Evolutionary conservation across 1,140 invertebrate genomes (phyloP), one percentile per base, ranked within the genome.

Genomic region (Episyrphus balteatus): DNA sequence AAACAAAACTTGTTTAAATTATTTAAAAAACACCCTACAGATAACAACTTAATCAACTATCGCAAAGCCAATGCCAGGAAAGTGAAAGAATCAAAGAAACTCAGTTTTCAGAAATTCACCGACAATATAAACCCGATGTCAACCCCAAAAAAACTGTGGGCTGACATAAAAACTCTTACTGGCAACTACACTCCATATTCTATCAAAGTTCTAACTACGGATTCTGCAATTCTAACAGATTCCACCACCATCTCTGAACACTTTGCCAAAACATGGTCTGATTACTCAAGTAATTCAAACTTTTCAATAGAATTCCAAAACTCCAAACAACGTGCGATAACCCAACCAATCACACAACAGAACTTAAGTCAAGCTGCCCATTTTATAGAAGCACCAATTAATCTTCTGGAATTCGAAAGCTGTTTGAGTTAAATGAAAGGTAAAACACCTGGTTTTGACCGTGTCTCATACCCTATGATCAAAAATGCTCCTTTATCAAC

Each of bases 381-480:
- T 21, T 33, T 36, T 11, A 17, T 44, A 2, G 42, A 49, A 12
- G 1, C 14, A 34, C 8, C 32, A 15, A 44, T 44, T 13, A 44
- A 32, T 12, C 3, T 30, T 15, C 14, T 37, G 13, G 47, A 49
- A 14, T 21, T 51, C 26, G 46, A 51, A 47, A 32, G 9, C 13
- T 40, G 14, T 18, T 21, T 47, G 12, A 31, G 12, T 37, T 21
- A 36, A 11, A 37, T 30, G 3, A 50, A 47, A 15, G 45, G 49
- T 5, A 42, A 41, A 41, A 47, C 49, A 18, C 49, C 49, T 13
- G 44, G 44, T 11, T 21, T n/a, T 18, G 46, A 40, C 41, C 11
- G 46, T 12, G 43, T 51, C 12, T 47, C 45, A 7, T 51, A 51
- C 18, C 49, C 45, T 1, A 43, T 51, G 36, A 21, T 51, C 15